phyloP scores from a whole-genome alignment of 2,113 vertebrate genomes.

The Equus przewalskii region DNA sequence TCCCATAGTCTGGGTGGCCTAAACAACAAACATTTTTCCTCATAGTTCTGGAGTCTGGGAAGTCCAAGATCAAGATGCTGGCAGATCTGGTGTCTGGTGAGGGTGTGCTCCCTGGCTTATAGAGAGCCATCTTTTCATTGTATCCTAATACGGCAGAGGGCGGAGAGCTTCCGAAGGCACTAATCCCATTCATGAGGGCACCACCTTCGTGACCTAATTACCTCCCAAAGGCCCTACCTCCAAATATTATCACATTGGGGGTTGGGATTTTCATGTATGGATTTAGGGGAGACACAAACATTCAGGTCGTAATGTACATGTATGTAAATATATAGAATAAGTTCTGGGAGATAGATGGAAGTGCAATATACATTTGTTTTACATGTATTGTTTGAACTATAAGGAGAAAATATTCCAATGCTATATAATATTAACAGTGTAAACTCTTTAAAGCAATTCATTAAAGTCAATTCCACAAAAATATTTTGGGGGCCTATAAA shows the following conservation, averaged over 20 bases:
- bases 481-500: background rate
- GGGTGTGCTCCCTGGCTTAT: background rate
- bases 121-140: background rate
- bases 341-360: background rate
- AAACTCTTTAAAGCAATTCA: conserved; percentile 7
- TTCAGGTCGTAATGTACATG: background rate
- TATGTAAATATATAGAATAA: background rate
- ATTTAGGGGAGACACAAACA: background rate
- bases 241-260: background rate
- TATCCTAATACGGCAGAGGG: background rate
- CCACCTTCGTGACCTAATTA: background rate
- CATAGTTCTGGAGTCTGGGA: background rate
- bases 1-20: background rate
- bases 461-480: background rate
- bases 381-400: background rate
- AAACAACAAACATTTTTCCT: background rate
- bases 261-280: background rate
- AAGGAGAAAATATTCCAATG: background rate
- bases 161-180: background rate
- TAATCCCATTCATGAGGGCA: background rate
- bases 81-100: background rate
- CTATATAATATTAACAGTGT: background rate
- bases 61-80: background rate
- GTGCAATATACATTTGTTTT: background rate
- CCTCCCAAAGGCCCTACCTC: background rate